phyloP scores from a whole-genome alignment of 1,140 invertebrate species.

The Aporrectodea caliginosa region DNA sequence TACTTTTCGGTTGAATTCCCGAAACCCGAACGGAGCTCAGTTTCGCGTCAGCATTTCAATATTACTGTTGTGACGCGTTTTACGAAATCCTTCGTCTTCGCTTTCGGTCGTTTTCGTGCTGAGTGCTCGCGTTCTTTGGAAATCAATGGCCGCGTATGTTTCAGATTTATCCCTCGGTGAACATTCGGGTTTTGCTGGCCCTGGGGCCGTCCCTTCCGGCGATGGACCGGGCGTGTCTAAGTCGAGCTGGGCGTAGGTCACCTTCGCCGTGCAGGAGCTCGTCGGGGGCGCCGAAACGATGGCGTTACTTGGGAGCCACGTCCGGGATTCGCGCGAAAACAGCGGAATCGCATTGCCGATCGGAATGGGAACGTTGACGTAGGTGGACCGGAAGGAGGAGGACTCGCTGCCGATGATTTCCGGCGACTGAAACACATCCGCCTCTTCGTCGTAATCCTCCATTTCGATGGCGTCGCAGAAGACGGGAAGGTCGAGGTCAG shows the following conservation, averaged over 20 bases:
- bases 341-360: too few relatives aligned
- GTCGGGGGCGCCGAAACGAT: not conserved
- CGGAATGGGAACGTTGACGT: not conserved
- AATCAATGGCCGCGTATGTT: constrained; percentile 29
- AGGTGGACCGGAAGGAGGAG: not conserved
- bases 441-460: not conserved
- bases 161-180: not conserved
- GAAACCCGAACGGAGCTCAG: too few relatives aligned
- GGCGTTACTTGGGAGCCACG: not conserved
- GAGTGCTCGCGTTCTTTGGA: constrained; percentile 24
- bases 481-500: not conserved
- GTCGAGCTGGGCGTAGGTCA: not conserved
- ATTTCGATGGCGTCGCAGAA: too few relatives aligned
- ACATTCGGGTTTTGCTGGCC: not conserved
- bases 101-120: not conserved
- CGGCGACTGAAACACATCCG: not conserved
- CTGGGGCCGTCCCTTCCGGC: not conserved
- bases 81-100: constrained; percentile 29
- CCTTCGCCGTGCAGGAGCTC: too few relatives aligned
- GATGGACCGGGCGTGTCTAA: not conserved
- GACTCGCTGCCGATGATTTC: not conserved
- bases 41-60: constrained; percentile 12
- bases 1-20: too few relatives aligned
- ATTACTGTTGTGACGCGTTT: constrained; percentile 33
- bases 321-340: too few relatives aligned